Evolutionary conservation across 2,888 invertebrate genomes (phyloP).

Genomic region (Lingula anatina): DNA sequence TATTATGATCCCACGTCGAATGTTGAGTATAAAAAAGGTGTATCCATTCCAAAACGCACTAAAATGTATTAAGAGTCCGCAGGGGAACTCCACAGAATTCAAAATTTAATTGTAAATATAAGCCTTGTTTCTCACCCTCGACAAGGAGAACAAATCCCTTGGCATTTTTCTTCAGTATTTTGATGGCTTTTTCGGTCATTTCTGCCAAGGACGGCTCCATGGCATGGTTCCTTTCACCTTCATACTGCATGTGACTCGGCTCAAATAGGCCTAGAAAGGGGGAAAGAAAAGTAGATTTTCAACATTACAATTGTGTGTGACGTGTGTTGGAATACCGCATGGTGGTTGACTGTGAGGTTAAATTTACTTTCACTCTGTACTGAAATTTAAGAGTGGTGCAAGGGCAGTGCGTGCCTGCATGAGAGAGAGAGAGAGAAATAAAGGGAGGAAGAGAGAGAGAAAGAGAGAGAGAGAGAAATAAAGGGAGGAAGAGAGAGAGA

Average conservation of each 20-base stretch:
- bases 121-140: conserved; percentile 41
- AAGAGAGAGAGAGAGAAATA: too few species aligned
- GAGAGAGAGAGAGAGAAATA: too few species aligned
- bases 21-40: too few species aligned
- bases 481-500: too few species aligned
- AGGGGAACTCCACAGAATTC: too few species aligned
- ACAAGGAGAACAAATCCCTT: conserved; percentile 74
- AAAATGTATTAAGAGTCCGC: too few species aligned
- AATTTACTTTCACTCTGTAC: not conserved
- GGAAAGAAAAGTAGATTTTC: not conserved
- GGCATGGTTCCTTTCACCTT: conserved; percentile 56
- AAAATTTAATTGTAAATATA: too few species aligned
- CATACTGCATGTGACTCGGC: conserved; percentile 66
- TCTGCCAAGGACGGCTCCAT: conserved; percentile 69
- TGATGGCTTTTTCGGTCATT: conserved; percentile 74
- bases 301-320: not conserved
- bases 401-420: too few species aligned
- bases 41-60: too few species aligned
- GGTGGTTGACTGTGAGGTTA: not conserved
- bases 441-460: too few species aligned
- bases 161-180: conserved; percentile 61
- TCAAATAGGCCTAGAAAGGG: conserved; percentile 33
- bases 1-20: too few species aligned
- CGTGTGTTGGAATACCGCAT: not conserved
- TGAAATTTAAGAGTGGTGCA: not conserved